phyloP scores from a whole-genome alignment of 2,888 invertebrate genomes.

The Augochlorella aurata region DNA sequence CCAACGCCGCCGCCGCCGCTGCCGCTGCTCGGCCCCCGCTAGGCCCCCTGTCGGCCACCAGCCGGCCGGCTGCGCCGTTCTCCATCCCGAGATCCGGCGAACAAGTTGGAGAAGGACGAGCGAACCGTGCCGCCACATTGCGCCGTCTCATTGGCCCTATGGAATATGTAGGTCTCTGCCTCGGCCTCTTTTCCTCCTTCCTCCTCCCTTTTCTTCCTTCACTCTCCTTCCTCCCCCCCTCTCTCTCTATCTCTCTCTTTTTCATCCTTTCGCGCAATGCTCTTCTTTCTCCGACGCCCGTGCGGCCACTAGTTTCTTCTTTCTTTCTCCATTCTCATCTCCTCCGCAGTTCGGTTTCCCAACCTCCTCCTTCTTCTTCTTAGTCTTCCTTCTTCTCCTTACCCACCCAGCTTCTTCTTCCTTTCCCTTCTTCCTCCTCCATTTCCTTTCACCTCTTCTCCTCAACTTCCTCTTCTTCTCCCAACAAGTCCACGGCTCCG shows the following conservation, averaged over 20 bases:
- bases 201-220: slow-evolving; percentile 9
- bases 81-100: slow-evolving; percentile 45
- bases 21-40: too few species aligned
- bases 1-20: not conserved
- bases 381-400: not conserved
- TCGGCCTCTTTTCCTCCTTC: slow-evolving; percentile 58
- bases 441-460: not conserved
- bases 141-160: slow-evolving; percentile 81
- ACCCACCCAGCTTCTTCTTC: not conserved
- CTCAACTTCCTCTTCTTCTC: not conserved
- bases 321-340: slow-evolving; percentile 21
- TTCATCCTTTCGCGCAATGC: too few species aligned
- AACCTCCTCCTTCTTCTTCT: slow-evolving; percentile 17
- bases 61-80: slow-evolving; percentile 53
- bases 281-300: slow-evolving; percentile 21
- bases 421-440: not conserved
- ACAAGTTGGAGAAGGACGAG: slow-evolving; percentile 63
- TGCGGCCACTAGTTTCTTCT: slow-evolving; percentile 10
- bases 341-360: slow-evolving; percentile 27
- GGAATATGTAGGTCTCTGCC: slow-evolving; percentile 80
- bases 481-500: not conserved
- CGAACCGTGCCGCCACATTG: slow-evolving; percentile 77
- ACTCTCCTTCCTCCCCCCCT: slow-evolving; percentile 47
- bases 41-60: not conserved
- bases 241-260: slow-evolving; percentile 37